phyloP scores from a whole-genome alignment of 2,113 vertebrate species.

The Grammomys surdaster region DNA sequence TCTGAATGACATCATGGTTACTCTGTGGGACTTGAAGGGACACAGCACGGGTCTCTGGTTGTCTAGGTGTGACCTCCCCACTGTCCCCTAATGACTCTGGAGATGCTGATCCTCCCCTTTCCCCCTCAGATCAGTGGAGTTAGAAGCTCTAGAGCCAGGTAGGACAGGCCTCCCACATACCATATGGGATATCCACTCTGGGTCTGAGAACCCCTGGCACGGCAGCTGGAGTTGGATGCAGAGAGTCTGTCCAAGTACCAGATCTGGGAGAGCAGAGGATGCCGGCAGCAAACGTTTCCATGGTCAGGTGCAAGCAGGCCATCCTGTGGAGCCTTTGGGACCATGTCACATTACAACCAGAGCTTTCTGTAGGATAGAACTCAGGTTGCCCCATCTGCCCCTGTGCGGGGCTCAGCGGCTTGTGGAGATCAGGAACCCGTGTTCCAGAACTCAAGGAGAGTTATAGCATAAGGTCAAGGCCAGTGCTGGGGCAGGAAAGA shows the following conservation, averaged over 20 bases:
- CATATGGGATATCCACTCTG: too few relatives aligned
- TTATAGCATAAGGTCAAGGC: not conserved
- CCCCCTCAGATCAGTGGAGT: not conserved
- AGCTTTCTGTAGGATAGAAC: not conserved
- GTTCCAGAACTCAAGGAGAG: not conserved
- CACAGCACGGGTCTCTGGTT: accelerated
- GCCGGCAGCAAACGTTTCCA: accelerated
- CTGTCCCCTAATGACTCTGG: not conserved
- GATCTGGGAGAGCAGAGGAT: not conserved
- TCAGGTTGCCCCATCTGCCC: not conserved
- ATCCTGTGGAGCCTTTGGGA: too few relatives aligned
- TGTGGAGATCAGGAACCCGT: not conserved
- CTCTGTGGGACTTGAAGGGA: not conserved
- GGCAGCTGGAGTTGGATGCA: not conserved
- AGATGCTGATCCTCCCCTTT: not conserved
- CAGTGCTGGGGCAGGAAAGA: not conserved
- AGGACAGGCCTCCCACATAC: not conserved
- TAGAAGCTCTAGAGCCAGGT: not conserved
- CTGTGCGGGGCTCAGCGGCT: not conserved
- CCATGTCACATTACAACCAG: too few relatives aligned
- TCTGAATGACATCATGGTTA: not conserved
- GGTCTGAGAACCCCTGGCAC: not conserved
- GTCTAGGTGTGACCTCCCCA: not conserved
- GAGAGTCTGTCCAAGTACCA: not conserved
- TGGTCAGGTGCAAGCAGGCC: not conserved